phyloP scores from a whole-genome alignment of 2,888 invertebrate species.

The Meandrusa payeni region DNA sequence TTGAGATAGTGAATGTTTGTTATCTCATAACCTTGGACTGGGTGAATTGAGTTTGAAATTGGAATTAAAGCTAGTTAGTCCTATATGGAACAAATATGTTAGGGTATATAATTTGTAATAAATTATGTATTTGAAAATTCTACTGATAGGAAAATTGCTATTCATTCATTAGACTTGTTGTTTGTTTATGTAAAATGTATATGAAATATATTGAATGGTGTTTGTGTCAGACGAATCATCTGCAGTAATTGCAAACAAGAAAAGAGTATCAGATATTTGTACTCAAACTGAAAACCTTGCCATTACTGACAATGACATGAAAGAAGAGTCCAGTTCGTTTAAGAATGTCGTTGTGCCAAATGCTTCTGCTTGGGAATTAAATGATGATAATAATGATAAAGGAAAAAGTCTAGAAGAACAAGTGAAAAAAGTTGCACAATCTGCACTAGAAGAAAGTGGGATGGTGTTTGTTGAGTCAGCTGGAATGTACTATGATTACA shows the following conservation, averaged over 20 bases:
- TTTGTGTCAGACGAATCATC: background rate
- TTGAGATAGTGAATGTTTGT: too few species aligned
- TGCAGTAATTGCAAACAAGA: conserved; percentile 7
- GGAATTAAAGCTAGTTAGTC: too few species aligned
- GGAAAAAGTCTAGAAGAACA: conserved; percentile 83
- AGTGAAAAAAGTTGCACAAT: conserved; percentile 88
- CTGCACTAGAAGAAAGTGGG: conserved; percentile 86
- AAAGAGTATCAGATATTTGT: conserved; percentile 26
- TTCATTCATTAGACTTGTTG: too few species aligned
- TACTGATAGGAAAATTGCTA: too few species aligned
- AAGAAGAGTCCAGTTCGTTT: conserved; percentile 4
- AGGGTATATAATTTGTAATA: too few species aligned
- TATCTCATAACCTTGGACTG: too few species aligned
- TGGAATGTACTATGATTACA: conserved; percentile 93
- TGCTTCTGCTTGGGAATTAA: conserved; percentile 46
- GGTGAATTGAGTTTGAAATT: too few species aligned
- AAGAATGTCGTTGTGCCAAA: conserved; percentile 12
- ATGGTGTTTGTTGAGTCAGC: conserved; percentile 93
- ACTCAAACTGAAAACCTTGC: conserved; percentile 39
- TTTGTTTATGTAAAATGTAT: too few species aligned
- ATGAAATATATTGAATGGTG: too few species aligned
- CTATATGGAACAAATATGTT: too few species aligned
- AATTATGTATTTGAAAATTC: too few species aligned
- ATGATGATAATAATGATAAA: conserved; percentile 38
- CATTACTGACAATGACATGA: background rate